These are phyloP conservation scores for Takifugu bimaculatus DNA, from an alignment of 2,113 vertebrate genomes.

Conservation along the genomic window DNA sequence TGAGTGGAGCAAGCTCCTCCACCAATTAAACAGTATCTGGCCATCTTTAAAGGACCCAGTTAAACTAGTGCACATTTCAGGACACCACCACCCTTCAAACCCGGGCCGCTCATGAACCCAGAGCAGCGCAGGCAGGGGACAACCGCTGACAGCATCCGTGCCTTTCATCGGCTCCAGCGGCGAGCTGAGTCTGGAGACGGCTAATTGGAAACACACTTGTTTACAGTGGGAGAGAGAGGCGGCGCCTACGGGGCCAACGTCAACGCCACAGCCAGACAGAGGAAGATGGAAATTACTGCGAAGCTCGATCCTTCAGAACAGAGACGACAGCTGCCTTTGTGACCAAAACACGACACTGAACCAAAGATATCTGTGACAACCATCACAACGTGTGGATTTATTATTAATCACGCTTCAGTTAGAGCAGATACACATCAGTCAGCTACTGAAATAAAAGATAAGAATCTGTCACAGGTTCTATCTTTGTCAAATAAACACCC, in stretches of 20 bases:
- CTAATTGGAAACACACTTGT: slow-evolving; percentile 68
- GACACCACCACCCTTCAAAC: slow-evolving; percentile 14
- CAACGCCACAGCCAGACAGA: slow-evolving; percentile 16
- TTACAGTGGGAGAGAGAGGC: slow-evolving; percentile 38
- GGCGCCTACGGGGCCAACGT: slow-evolving; percentile 23
- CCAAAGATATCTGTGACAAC: no score
- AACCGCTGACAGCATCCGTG: slow-evolving; percentile 22
- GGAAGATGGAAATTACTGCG: slow-evolving; percentile 8
- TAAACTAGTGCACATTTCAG: slow-evolving; percentile 45
- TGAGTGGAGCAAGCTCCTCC: slow-evolving; percentile 33
- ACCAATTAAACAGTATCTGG: slow-evolving; percentile 47
- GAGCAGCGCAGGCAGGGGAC: slow-evolving; percentile 4
- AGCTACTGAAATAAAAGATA: no score
- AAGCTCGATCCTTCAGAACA: slow-evolving; percentile 4
- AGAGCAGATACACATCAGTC: no score
- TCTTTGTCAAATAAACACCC: no score
- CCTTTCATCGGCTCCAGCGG: slow-evolving; percentile 40
- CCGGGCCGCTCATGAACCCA: slow-evolving; percentile 4
- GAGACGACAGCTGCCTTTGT: not conserved
- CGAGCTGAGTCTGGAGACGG: slow-evolving; percentile 33
- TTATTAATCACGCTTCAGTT: no score
- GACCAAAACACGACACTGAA: not conserved
- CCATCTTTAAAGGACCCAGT: slow-evolving; percentile 42
- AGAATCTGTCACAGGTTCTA: no score
- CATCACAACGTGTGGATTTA: no score